phyloP scores from a whole-genome alignment of 2,113 vertebrate species.

The Pollimyrus isidori region DNA sequence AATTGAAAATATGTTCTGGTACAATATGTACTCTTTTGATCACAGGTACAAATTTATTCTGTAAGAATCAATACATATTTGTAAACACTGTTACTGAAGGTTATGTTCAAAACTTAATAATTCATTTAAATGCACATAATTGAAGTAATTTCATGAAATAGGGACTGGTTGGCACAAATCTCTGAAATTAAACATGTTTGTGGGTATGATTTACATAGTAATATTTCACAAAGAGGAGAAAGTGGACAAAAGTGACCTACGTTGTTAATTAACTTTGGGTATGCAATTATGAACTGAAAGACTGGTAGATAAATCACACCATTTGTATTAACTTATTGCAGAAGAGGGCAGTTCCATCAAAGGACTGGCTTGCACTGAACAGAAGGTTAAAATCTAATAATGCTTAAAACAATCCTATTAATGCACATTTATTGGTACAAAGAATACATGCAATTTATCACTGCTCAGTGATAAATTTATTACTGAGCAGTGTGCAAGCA shows the following conservation, averaged over 20 bases:
- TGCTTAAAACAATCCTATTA: background rate
- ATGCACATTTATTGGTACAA: background rate
- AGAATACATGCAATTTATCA: background rate
- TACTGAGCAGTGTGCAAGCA: background rate
- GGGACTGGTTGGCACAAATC: background rate
- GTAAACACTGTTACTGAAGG: background rate
- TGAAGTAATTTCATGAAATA: background rate
- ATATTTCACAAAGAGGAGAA: background rate
- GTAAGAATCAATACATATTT: background rate
- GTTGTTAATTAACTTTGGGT: background rate
- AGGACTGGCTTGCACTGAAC: background rate
- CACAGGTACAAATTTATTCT: background rate
- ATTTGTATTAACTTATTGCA: background rate
- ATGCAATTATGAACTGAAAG: background rate
- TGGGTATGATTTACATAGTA: background rate
- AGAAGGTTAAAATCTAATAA: background rate
- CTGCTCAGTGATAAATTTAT: too few species aligned
- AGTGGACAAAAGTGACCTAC: background rate
- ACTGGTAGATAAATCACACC: background rate
- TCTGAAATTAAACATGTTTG: background rate
- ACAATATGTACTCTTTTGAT: background rate
- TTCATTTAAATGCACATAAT: background rate
- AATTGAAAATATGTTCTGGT: background rate
- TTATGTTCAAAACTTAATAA: background rate
- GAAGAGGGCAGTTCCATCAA: background rate